Conservation (phyloP, 2,888 invertebrate genomes). For the Allygus modestus region DNA sequence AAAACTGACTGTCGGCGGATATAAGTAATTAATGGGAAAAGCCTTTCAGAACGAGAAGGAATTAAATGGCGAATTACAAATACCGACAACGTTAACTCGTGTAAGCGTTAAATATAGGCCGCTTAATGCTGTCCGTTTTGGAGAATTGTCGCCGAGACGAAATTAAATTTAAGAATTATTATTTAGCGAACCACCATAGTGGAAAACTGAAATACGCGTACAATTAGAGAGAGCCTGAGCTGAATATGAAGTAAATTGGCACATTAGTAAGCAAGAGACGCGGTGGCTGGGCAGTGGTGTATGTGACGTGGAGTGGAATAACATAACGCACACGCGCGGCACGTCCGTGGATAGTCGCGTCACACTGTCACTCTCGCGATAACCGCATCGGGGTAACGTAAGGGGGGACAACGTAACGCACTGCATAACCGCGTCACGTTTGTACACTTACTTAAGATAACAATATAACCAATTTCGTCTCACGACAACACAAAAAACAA, state of each 20-base stretch:
- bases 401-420: background rate
- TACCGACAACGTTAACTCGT: background rate
- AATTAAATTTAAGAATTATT: conserved; percentile 46
- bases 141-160: conserved; percentile 44
- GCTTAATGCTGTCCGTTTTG: conserved; percentile 16
- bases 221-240: conserved; percentile 47
- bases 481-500: too few relatives aligned
- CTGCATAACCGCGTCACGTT: too few relatives aligned
- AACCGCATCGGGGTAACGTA: too few relatives aligned
- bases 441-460: too few relatives aligned
- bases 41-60: background rate
- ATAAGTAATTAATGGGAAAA: background rate
- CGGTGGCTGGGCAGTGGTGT: background rate
- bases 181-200: conserved; percentile 35
- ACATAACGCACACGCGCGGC: conserved; percentile 5
- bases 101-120: conserved; percentile 10
- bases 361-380: background rate
- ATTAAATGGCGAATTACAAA: background rate
- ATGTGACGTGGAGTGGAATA: conserved; percentile 3
- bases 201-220: conserved; percentile 53
- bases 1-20: background rate
- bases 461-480: too few relatives aligned
- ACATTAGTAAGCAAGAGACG: conserved; percentile 49
- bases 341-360: background rate
- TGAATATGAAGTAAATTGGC: conserved; percentile 51